Conservation (phyloP, 2,888 invertebrate species). For the Amitus sp. region DNA sequence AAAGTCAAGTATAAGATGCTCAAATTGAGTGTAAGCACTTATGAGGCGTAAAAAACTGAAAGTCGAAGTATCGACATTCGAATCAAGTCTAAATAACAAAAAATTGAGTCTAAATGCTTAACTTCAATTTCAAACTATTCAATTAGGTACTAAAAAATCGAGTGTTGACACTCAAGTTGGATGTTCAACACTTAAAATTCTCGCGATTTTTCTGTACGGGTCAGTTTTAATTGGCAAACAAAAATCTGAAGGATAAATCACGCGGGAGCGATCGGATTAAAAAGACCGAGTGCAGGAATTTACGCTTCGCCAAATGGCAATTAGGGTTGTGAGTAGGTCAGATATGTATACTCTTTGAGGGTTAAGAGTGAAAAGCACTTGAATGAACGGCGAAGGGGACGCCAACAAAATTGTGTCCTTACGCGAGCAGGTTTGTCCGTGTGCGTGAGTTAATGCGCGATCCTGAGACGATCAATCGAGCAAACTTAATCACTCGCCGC, state of each 20-base stretch:
- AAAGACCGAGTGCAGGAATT: constrained; percentile 16
- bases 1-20: too few species aligned
- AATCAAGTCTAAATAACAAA: too few species aligned
- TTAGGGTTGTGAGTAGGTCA: constrained; percentile 36
- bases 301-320: constrained; percentile 25
- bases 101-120: too few species aligned
- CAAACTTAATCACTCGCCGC: not conserved
- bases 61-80: too few species aligned
- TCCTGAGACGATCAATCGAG: constrained; percentile 1
- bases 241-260: not conserved
- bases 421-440: too few species aligned
- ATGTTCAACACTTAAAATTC: too few species aligned
- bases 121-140: too few species aligned
- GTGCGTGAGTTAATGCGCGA: not conserved
- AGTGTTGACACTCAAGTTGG: too few species aligned
- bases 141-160: too few species aligned
- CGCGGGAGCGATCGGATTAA: constrained; percentile 9
- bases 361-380: constrained; percentile 40
- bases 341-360: constrained; percentile 35
- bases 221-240: not conserved
- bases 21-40: too few species aligned
- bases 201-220: too few species aligned
- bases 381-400: constrained; percentile 32
- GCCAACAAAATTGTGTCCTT: constrained; percentile 20
- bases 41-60: too few species aligned